Conservation (phyloP, 2,888 invertebrate genomes). For the Corbicula japonica region DNA sequence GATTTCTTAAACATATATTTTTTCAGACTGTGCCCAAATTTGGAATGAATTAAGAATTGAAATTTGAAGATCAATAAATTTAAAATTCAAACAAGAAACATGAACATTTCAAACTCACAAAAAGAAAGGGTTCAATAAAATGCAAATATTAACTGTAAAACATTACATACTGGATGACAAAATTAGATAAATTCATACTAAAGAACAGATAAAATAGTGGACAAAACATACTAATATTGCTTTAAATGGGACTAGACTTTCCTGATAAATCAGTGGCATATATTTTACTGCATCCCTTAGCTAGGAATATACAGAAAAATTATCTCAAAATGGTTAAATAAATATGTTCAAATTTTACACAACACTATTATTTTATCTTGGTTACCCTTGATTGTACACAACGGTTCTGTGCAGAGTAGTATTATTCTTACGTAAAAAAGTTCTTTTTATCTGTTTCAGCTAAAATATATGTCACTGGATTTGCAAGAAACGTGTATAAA, state of each 20-base stretch:
- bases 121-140: slow-evolving; percentile 57
- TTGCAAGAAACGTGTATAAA: slow-evolving; percentile 19
- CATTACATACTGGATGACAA: slow-evolving; percentile 1
- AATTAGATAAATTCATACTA: not conserved
- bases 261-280: slow-evolving; percentile 8
- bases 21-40: slow-evolving; percentile 30
- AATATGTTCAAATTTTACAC: too few species aligned
- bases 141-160: slow-evolving; percentile 39
- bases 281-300: too few species aligned
- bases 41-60: slow-evolving; percentile 43
- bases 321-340: too few species aligned
- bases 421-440: too few species aligned
- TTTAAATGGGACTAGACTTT: slow-evolving; percentile 14
- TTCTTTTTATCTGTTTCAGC: too few species aligned
- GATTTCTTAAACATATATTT: too few species aligned
- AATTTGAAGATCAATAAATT: slow-evolving; percentile 25
- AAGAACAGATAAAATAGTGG: slow-evolving; percentile 1
- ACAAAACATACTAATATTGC: slow-evolving; percentile 27
- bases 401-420: too few species aligned
- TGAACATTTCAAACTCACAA: slow-evolving; percentile 79
- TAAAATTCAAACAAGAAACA: slow-evolving; percentile 57
- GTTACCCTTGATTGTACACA: too few species aligned
- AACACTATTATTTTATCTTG: too few species aligned
- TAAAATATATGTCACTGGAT: too few species aligned
- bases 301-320: too few species aligned